Percentiles rank a stretch among this genome's conserved stretches.
These are phyloP conservation scores for Rousettus madagascariensis DNA, from an alignment of 2,797 vertebrate genomes.

Conservation along the genomic window DNA sequence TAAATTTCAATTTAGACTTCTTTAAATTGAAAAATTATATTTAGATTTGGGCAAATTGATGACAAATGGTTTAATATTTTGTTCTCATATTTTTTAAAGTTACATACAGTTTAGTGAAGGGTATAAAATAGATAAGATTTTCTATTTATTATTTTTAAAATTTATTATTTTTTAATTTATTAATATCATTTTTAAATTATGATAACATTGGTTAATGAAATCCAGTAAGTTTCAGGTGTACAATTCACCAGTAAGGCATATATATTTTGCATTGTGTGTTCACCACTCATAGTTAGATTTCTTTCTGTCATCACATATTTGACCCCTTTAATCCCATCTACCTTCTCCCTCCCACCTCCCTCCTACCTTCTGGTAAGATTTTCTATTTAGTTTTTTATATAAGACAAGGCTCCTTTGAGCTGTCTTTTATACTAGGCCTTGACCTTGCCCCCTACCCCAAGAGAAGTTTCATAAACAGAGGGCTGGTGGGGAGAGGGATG, in stretches of 20 bases:
- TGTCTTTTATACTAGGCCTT: not conserved
- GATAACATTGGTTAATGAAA: too few relatives aligned
- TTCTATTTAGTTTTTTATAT: not conserved
- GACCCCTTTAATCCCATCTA: too few relatives aligned
- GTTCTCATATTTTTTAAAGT: not conserved
- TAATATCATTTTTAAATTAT: too few relatives aligned
- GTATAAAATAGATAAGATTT: not conserved
- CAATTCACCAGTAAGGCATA: too few relatives aligned
- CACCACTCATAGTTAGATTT: too few relatives aligned
- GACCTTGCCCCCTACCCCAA: not conserved
- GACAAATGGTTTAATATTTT: not conserved
- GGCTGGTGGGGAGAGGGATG: not conserved
- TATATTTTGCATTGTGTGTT: too few relatives aligned
- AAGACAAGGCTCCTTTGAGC: not conserved
- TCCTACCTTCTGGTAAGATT: not conserved
- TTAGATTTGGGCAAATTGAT: not conserved
- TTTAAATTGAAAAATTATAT: not conserved
- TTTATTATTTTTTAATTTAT: too few relatives aligned
- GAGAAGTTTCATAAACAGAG: not conserved
- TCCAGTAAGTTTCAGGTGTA: too few relatives aligned
- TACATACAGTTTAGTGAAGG: not conserved
- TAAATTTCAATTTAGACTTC: not conserved
- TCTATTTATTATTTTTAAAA: not conserved
- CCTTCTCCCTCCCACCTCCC: too few relatives aligned
- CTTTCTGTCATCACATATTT: too few relatives aligned